These are phyloP conservation scores for Scaptodrosophila lebanonensis DNA, from an alignment of 1,140 invertebrate genomes.

Conservation along the genomic window DNA sequence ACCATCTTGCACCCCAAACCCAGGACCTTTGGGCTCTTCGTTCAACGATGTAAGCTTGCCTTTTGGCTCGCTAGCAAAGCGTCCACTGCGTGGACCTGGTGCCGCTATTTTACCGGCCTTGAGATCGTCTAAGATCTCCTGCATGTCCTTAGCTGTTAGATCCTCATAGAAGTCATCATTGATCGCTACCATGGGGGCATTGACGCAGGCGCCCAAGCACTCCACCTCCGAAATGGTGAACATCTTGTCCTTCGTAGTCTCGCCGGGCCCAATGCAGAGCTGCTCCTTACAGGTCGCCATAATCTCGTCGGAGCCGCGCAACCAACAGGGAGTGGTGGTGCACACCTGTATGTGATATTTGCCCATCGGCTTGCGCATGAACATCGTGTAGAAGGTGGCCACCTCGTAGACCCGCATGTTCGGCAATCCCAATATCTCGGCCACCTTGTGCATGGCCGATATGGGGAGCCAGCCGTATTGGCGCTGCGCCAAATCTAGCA, in stretches of 20 bases:
- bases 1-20: slow-evolving; percentile 90
- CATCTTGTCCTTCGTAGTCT: slow-evolving; percentile 92
- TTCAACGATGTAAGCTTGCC: slow-evolving; percentile 92
- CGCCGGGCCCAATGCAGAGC: slow-evolving; percentile 90
- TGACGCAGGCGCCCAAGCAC: slow-evolving; percentile 99
- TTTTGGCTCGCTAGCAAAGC: slow-evolving; percentile 94
- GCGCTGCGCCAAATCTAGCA: slow-evolving; percentile 97
- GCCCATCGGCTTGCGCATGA: slow-evolving; percentile 95
- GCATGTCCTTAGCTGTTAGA: slow-evolving; percentile 91
- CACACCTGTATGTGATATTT: slow-evolving; percentile 99
- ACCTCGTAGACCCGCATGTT: slow-evolving; percentile 99
- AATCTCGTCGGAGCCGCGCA: slow-evolving; percentile 95
- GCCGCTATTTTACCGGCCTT: slow-evolving; percentile 92
- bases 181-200: slow-evolving; percentile 99
- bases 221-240: slow-evolving; percentile 98
- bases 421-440: slow-evolving; percentile 91
- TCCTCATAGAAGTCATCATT: slow-evolving; percentile 99
- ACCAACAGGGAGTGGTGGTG: slow-evolving; percentile 99
- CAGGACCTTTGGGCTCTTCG: slow-evolving; percentile 92
- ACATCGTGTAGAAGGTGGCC: slow-evolving; percentile 99
- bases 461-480: slow-evolving; percentile 99
- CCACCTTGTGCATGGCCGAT: slow-evolving; percentile 99
- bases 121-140: slow-evolving; percentile 92
- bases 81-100: slow-evolving; percentile 92
- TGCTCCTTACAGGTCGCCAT: slow-evolving; percentile 88